Percentiles rank a stretch among this genome's conserved stretches.
Evolutionary conservation across 2,113 vertebrate species (phyloP).

Genomic region (Plectropomus leopardus): DNA sequence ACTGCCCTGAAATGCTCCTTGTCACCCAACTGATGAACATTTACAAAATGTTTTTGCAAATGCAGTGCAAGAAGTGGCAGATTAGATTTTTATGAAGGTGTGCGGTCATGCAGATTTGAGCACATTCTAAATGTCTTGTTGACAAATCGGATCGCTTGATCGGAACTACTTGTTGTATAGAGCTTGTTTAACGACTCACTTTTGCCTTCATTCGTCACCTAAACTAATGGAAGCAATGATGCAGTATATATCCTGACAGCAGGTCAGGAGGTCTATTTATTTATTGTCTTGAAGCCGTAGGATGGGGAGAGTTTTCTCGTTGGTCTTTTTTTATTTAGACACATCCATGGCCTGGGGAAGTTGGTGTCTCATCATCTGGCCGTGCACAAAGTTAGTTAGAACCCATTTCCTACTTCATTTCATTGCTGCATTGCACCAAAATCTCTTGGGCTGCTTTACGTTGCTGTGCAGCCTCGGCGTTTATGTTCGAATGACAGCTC

Average conservation of each 20-base stretch:
- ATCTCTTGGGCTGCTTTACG: conserved; percentile 40
- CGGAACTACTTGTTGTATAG: too few species aligned
- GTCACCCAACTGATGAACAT: too few species aligned
- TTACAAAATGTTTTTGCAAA: too few species aligned
- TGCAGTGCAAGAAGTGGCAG: too few species aligned
- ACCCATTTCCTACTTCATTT: conserved; percentile 55
- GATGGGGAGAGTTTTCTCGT: background rate
- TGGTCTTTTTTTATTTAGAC: background rate
- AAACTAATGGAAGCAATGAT: background rate
- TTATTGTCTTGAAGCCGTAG: conserved; percentile 1
- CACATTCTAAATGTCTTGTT: too few species aligned
- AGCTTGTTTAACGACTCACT: background rate
- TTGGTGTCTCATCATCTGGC: conserved; percentile 45
- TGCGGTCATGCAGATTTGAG: too few species aligned
- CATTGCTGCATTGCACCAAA: conserved; percentile 81
- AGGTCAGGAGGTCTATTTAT: background rate
- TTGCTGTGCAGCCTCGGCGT: conserved; percentile 14
- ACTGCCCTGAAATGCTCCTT: too few species aligned
- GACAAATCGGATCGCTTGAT: too few species aligned
- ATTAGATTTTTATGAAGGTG: too few species aligned
- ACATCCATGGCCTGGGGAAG: conserved; percentile 29
- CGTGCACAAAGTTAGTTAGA: conserved; percentile 63
- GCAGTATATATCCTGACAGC: background rate
- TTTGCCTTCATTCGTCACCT: background rate
- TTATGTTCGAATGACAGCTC: conserved; percentile 55